Percentiles rank a stretch among this genome's conserved stretches.
Conservation (phyloP, 2,113 vertebrate species). For the Odobenus rosmarus region DNA sequence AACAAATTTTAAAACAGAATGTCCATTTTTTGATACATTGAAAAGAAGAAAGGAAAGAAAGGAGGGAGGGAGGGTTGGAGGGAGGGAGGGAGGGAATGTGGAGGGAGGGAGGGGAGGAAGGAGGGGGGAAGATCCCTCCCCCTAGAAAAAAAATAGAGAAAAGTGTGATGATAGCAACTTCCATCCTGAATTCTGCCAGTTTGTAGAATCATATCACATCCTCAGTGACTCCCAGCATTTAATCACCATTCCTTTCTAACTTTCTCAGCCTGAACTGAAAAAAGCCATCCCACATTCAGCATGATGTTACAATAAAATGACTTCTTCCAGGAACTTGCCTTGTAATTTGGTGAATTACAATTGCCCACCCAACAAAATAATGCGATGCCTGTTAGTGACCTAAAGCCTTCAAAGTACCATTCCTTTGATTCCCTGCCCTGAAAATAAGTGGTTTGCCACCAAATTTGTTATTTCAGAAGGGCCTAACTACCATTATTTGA, state of each 20-base stretch:
- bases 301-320: constrained; percentile 35
- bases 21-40: neutral
- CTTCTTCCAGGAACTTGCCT: constrained; percentile 23
- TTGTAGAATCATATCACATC: neutral
- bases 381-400: neutral
- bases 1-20: neutral
- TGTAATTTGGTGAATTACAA: constrained; percentile 60
- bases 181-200: neutral
- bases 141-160: neutral
- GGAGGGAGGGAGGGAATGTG: too few relatives aligned
- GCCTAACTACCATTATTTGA: neutral
- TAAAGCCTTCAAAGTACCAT: neutral
- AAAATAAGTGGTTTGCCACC: constrained; percentile 45
- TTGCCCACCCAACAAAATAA: constrained; percentile 42
- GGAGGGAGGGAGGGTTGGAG: too few relatives aligned
- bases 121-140: neutral
- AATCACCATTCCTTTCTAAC: constrained; percentile 38
- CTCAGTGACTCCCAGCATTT: constrained; percentile 1
- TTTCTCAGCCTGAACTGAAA: constrained; percentile 50
- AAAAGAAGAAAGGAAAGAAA: neutral
- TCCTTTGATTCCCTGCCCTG: neutral
- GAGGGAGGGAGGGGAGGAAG: neutral
- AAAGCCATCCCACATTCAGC: constrained; percentile 39
- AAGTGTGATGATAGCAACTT: neutral
- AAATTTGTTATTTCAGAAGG: constrained; percentile 28